These are phyloP conservation scores for Periparus ater DNA, from an alignment of 2,797 vertebrate species.

Conservation along the genomic window DNA sequence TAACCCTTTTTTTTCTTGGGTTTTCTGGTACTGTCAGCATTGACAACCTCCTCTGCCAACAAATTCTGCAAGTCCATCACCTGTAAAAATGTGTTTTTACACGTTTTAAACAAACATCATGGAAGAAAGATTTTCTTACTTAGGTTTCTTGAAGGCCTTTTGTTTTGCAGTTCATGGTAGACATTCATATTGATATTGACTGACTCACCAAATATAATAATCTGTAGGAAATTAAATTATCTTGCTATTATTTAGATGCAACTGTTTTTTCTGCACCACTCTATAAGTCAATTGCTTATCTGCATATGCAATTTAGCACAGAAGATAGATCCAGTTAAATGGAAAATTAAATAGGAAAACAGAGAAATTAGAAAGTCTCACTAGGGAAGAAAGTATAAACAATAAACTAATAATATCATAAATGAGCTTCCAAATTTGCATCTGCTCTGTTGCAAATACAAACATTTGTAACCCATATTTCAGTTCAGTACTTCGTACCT, in stretches of 20 bases:
- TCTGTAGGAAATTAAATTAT: background rate
- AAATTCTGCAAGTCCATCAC: background rate
- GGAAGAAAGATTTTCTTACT: background rate
- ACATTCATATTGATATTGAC: background rate
- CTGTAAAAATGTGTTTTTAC: background rate
- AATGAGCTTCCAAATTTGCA: background rate
- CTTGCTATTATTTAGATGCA: background rate
- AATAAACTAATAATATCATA: background rate
- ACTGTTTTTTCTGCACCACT: background rate
- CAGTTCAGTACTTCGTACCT: background rate
- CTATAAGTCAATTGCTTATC: background rate
- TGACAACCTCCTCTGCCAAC: background rate
- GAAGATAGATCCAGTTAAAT: background rate
- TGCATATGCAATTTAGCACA: background rate
- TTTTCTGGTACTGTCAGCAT: background rate
- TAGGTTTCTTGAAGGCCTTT: background rate
- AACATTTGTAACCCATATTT: background rate
- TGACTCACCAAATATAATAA: background rate
- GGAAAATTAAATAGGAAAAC: background rate
- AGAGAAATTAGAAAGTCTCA: background rate
- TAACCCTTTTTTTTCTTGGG: background rate
- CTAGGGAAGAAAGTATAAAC: background rate
- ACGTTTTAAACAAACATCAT: background rate
- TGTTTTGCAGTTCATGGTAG: background rate
- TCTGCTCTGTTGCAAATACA: background rate